A percentile compares a stretch with the other conserved stretches of the same genome.
Conservation (phyloP, 2,797 vertebrate genomes). For the Melanotaenia maccullochi region DNA sequence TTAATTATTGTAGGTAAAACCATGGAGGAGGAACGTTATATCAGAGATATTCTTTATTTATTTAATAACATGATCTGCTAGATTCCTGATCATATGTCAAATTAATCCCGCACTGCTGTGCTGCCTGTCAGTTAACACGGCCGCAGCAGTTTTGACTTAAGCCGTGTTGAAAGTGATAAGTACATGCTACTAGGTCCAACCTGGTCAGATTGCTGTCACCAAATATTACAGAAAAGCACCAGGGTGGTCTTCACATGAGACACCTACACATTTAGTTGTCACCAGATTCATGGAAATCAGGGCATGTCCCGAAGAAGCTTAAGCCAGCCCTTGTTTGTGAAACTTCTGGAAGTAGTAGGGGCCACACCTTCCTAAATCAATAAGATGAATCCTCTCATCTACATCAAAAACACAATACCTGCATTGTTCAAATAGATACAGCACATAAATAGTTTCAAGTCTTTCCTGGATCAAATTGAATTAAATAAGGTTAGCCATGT, state of each 20-base stretch:
- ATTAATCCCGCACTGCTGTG: neutral
- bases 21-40: neutral
- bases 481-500: neutral
- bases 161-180: slow-evolving; percentile 1
- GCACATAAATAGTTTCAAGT: neutral
- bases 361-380: neutral
- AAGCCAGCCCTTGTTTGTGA: neutral
- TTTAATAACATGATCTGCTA: slow-evolving; percentile 1
- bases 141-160: neutral
- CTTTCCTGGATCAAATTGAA: slow-evolving; percentile 5
- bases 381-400: neutral
- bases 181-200: neutral
- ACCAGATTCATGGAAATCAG: neutral
- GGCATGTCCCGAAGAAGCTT: neutral
- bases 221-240: neutral
- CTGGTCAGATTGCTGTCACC: neutral
- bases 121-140: neutral
- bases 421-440: neutral
- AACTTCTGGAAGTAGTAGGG: neutral
- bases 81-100: neutral
- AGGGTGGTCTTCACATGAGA: neutral
- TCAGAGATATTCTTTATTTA: neutral
- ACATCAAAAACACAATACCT: neutral
- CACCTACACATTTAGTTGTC: neutral
- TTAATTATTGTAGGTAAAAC: neutral